Percentiles rank a stretch among this genome's conserved stretches.
phyloP scores from a whole-genome alignment of 2,888 invertebrate species.

The Pollenia labialis region DNA sequence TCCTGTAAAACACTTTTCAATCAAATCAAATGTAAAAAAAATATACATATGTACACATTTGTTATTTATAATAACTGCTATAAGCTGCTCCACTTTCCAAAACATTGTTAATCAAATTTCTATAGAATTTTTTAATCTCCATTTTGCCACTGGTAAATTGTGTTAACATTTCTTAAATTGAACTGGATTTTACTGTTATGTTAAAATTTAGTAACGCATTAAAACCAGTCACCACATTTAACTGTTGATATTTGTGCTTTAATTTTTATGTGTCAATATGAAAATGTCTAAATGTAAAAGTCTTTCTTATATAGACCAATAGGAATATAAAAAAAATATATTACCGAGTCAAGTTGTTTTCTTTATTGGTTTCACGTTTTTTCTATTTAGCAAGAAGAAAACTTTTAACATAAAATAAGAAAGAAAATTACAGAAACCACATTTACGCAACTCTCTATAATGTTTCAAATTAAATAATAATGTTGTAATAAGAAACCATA shows the following conservation, averaged over 20 bases:
- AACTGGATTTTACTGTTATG: slow-evolving; percentile 65
- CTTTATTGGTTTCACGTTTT: slow-evolving; percentile 43
- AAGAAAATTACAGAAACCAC: slow-evolving; percentile 12
- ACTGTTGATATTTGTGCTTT: slow-evolving; percentile 25
- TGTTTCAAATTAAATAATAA: background rate
- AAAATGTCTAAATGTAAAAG: background rate
- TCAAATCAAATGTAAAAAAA: no score
- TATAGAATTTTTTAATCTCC: background rate
- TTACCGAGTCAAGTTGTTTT: background rate
- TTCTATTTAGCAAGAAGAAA: slow-evolving; percentile 20
- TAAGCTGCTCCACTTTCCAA: no score
- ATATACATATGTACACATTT: no score
- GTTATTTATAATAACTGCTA: no score
- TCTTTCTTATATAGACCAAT: slow-evolving; percentile 2
- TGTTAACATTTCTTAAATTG: slow-evolving; percentile 3
- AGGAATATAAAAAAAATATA: slow-evolving; percentile 45
- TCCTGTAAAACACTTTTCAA: no score
- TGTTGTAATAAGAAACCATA: slow-evolving; percentile 8
- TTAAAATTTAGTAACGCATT: slow-evolving; percentile 55
- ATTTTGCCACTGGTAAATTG: slow-evolving; percentile 22
- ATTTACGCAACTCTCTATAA: slow-evolving; percentile 47
- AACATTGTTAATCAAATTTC: no score
- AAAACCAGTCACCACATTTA: slow-evolving; percentile 28
- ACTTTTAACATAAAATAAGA: slow-evolving; percentile 1
- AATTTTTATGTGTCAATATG: slow-evolving; percentile 59